Conservation (phyloP, 1,140 invertebrate species). For the Vanessa atalanta region DNA sequence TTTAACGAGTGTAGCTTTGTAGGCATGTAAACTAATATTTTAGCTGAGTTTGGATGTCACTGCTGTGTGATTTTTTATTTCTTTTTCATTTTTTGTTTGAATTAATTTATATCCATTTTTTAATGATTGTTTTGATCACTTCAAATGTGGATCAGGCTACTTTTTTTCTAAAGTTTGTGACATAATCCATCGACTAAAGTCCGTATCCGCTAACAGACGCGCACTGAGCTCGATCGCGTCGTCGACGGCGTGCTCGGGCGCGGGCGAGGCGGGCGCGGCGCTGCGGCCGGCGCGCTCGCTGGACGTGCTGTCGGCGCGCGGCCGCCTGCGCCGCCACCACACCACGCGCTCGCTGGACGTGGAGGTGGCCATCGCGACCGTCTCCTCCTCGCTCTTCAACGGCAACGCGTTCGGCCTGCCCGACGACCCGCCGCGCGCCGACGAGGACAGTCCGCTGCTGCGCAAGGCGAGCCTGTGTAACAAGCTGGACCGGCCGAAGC, state of each 20-base stretch:
- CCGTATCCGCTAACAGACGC: slow-evolving; percentile 47
- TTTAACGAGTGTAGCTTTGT: too few relatives aligned
- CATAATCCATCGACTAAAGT: background rate
- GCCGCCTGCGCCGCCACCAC: slow-evolving; percentile 57
- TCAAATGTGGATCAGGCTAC: too few relatives aligned
- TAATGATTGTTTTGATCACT: too few relatives aligned
- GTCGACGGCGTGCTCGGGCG: slow-evolving; percentile 61
- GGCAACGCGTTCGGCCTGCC: slow-evolving; percentile 75
- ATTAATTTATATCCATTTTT: too few relatives aligned
- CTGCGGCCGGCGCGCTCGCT: slow-evolving; percentile 68
- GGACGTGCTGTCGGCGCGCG: slow-evolving; percentile 58
- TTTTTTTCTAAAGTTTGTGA: too few relatives aligned
- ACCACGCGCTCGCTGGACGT: slow-evolving; percentile 72
- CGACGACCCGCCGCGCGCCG: slow-evolving; percentile 70
- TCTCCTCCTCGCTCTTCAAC: slow-evolving; percentile 73
- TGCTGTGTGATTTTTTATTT: too few relatives aligned
- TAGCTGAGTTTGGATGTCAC: too few relatives aligned
- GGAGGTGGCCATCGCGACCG: slow-evolving; percentile 63
- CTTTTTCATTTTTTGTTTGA: too few relatives aligned
- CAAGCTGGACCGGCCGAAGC: slow-evolving; percentile 62
- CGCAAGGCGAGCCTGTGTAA: slow-evolving; percentile 75
- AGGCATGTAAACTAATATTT: too few relatives aligned
- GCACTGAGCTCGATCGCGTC: slow-evolving; percentile 77
- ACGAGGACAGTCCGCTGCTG: slow-evolving; percentile 76
- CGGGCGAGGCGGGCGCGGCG: slow-evolving; percentile 30